Evolutionary conservation across 92 coral and sea anemone species (phyloP).

Genomic region (Porites evermanni): DNA sequence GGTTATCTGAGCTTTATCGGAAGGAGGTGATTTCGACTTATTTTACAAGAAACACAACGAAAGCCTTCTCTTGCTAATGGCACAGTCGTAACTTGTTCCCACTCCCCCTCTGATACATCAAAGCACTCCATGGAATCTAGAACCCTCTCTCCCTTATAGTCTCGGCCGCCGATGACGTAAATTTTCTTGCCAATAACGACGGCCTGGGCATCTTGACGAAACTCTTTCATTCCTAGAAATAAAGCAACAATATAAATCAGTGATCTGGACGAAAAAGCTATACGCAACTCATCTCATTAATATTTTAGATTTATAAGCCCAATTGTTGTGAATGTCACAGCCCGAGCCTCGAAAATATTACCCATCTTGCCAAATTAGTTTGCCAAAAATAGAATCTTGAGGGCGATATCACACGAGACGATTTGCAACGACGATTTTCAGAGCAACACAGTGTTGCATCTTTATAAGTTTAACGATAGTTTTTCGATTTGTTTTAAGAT

Average conservation of each 20-base stretch:
- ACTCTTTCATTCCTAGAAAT: constrained; percentile 69
- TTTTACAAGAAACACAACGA: constrained; percentile 51
- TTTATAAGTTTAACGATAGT: too few species aligned
- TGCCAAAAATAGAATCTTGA: too few species aligned
- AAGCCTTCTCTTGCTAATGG: constrained; percentile 78
- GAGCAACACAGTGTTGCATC: too few species aligned
- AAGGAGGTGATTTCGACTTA: constrained; percentile 54
- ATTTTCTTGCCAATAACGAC: constrained; percentile 61
- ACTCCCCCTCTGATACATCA: constrained; percentile 61
- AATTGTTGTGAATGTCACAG: too few species aligned
- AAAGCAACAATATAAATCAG: background rate
- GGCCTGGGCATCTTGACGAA: constrained; percentile 90
- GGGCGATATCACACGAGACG: too few species aligned
- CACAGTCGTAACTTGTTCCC: constrained; percentile 63
- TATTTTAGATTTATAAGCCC: too few species aligned
- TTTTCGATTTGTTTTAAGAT: too few species aligned
- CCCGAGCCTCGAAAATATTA: too few species aligned
- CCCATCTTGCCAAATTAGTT: too few species aligned
- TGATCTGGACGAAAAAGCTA: background rate
- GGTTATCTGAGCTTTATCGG: constrained; percentile 39
- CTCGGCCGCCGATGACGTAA: constrained; percentile 89
- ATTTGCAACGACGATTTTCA: too few species aligned
- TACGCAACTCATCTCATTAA: background rate
- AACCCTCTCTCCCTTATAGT: constrained; percentile 66
- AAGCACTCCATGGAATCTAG: constrained; percentile 80